Evolutionary conservation across 2,113 vertebrate species (phyloP).

Genomic region (Empidonax traillii): DNA sequence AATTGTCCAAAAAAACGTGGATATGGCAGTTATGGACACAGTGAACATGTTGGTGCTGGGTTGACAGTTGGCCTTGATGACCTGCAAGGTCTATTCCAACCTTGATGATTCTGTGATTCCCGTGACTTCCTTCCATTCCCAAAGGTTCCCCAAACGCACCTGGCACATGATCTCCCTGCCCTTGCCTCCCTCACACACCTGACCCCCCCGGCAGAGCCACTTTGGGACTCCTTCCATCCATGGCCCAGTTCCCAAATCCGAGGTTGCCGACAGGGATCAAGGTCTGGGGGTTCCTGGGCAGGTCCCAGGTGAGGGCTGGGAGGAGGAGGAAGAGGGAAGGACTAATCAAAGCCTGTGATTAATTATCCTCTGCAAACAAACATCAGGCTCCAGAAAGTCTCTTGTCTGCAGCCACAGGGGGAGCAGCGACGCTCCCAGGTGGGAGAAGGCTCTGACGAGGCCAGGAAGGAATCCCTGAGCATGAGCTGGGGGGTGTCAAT

Average conservation of each 20-base stretch:
- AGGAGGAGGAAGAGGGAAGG: not conserved
- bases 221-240: not conserved
- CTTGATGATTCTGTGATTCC: not conserved
- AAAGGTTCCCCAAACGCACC: not conserved
- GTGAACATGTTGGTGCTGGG: not conserved
- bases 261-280: not conserved
- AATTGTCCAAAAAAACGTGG: not conserved
- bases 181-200: not conserved
- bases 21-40: not conserved
- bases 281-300: not conserved
- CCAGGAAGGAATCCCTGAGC: not conserved
- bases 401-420: not conserved
- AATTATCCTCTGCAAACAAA: not conserved
- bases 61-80: not conserved
- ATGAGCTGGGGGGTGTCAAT: rapidly evolving
- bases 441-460: not conserved
- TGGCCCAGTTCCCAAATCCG: not conserved
- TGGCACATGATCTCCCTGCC: not conserved
- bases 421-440: not conserved
- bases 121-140: not conserved
- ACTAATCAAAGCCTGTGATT: not conserved
- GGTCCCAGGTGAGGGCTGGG: not conserved
- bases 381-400: not conserved
- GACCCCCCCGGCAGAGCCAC: not conserved
- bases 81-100: not conserved